Base-by-base conservation (phyloP, 2,113 vertebrate genomes). In the Odontophorus gujanensis region DNA sequence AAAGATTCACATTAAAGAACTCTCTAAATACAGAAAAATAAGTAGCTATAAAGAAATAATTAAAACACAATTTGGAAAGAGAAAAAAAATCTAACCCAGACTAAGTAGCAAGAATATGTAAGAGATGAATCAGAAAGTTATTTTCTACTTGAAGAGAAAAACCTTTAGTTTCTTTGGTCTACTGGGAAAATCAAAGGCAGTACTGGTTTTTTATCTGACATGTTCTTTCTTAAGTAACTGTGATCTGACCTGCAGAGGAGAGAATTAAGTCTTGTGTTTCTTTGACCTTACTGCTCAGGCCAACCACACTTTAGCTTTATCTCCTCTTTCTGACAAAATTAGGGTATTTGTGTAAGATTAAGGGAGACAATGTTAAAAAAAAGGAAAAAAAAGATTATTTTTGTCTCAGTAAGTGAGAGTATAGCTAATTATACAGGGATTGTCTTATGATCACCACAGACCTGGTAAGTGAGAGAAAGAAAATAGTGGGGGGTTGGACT, bases 111-210 rank as follows among this genome's bases (percentile, higher is more conserved):
- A 63, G 34, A 83, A 80, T 57, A 47, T 30, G 66, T 67, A 68
- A 74, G 82, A 87, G 48, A 74, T 78, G 15, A 87, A 32, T 80
- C 51, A 76, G 58, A 89, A 95, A 66, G 55, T 53, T 55, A 91
- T 80, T 78, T 92, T 89, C 40, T 87, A 85, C 47, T 74, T 77
- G 65, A 92, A 71, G 59, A 93, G 87, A 90, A 50, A 62, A 93
- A 77, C 6, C 5, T 94, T 82, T 92, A 77, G 11, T 77, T 83
- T 83, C 65, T 68, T 72, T 79, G 9, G 71, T 85, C 75, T 93
- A 74, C 59, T 78, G 38, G 34, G 63, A 80, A 89, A 89, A 74
- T 85, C 62, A 95, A 95, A 94, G 38, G 42, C 68, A 85, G 50
- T 81, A 62, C 26, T 66, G 93, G 74, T 42, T 89, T 89, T 85